Base-by-base conservation (phyloP, 1,140 invertebrate species). In the Drosophila bocki region DNA sequence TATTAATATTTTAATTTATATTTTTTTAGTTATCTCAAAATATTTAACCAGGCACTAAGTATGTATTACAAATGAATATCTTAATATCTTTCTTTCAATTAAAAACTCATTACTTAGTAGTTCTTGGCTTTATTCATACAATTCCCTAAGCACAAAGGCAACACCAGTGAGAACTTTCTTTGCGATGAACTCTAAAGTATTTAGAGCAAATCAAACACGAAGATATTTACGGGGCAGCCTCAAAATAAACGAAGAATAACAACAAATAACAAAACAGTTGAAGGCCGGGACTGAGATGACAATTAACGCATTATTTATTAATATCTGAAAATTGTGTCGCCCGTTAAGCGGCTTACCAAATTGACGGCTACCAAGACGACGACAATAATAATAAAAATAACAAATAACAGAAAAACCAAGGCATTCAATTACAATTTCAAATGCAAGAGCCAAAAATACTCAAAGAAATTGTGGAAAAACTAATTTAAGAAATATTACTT, bases 291-390 rank as follows among this genome's bases (percentile, higher is more conserved):
- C 47, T 11, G 15, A 50, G 26, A 50, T 13, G n/a, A 74, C 74
- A 77, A 77, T 77, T 77, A 77, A 50, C 56, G 74, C 47, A 26
- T 59, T 68, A 45, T 68, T 68, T 77, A 60, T 77, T 54, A 68
- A 47, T 77, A 77, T 58, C 50, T 42, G 35, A 71, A 62, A 83
- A 71, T 64, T 70, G 72, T 81, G 79, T 82, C 72, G 65, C 54
- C 79, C 79, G 72, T 81, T 81, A 81, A 81, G 72, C 79, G 58
- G 79, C 65, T 82, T 82, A 68, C 33, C 33, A 51, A 35, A 19
- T 47, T 54, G 37, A 44, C 42, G 47, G 62, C 76, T 74, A 45
- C 61, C 69, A 80, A 67, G 77, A 42, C 71, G 15, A 75, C 62
- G 53, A 64, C 39, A 39, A 19, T 19, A 37, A 37, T 39, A 60